Evolutionary conservation across 2,888 invertebrate species (phyloP), one percentile per base, ranked within the genome.

Genomic region (Penaeus monodon): DNA sequence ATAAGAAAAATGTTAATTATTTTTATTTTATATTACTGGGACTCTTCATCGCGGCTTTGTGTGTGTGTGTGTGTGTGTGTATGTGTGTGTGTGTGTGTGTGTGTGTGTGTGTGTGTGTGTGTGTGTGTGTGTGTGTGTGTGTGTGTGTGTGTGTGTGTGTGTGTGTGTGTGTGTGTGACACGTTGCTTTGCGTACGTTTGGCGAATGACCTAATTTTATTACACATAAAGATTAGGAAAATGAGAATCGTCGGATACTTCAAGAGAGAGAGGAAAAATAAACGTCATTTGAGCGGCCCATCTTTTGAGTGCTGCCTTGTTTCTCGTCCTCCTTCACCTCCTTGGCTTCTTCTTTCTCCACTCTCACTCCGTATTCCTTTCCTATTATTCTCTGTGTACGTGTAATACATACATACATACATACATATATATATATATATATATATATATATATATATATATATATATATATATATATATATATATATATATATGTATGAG

Each of bases 311-410:
- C 17, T 20, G 57, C 57, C 57, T 57, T 49, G 49, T 49, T 78
- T 57, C 44, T 49, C 78, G n/a, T 49, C 63, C 63, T 78, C 29
- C 63, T 78, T 49, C 24, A 27, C 74, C 74, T 38, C 33, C 74
- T 38, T 74, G 33, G 29, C 22, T 20, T 38, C 22, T 33, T 27
- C 29, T 0, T 44, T 63, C n/a, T 44, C 77, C n/a, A 57, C 38
- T 77, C 49, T 49, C 77, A 12, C 77, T 38, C 57, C 38, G 57
- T 77, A 77, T 49, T 49, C 49, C n/a, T 57, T 80, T 64, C 33
- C n/a, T 65, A 38, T 44, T 14, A n/a, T 24, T 57, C 27, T 74
- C 44, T 49, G 27, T 64, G 27, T 66, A 74, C 63, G 63, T 38
- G 63, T 22, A 73, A 38, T 57, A 24, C 27, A 27, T 73, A 74